phyloP scores from a whole-genome alignment of 2,113 vertebrate genomes.

The Neogobius melanostomus region DNA sequence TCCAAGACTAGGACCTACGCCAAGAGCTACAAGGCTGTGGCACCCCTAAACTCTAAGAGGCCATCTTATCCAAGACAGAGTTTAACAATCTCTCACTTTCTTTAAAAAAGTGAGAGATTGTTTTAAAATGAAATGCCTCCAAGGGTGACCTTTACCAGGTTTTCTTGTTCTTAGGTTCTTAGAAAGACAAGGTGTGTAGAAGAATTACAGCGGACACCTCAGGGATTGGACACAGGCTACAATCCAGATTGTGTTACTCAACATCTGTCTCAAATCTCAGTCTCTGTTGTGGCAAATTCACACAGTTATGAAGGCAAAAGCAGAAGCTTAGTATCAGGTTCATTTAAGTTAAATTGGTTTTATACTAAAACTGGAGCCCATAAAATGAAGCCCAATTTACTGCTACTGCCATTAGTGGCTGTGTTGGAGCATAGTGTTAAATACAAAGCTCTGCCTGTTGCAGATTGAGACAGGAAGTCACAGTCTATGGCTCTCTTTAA shows the following conservation, averaged over 20 bases:
- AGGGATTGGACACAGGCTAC: background rate
- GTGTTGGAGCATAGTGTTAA: conserved; percentile 14
- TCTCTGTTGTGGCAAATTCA: background rate
- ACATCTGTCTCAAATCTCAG: background rate
- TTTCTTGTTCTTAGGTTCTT: background rate
- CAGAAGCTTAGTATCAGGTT: background rate
- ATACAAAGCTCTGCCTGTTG: conserved; percentile 63
- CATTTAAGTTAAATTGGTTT: background rate
- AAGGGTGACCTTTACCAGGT: background rate
- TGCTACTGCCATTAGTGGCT: conserved; percentile 12
- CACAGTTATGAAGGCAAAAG: background rate
- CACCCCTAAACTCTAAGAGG: conserved; percentile 69
- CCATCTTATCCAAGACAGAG: conserved; percentile 71
- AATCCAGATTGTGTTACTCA: background rate
- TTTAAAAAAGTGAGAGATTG: background rate
- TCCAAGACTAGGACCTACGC: conserved; percentile 48
- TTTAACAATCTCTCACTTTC: conserved; percentile 14
- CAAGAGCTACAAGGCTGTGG: conserved; percentile 70
- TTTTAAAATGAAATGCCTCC: background rate
- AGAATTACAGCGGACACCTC: background rate
- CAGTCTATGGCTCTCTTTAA: conserved; percentile 47
- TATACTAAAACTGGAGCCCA: background rate
- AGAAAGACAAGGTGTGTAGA: background rate
- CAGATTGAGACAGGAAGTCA: conserved; percentile 58
- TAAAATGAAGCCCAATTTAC: background rate